These are phyloP conservation scores for Gallinago nigripennis DNA, from an alignment of 2,797 vertebrate species.

Conservation along the genomic window DNA sequence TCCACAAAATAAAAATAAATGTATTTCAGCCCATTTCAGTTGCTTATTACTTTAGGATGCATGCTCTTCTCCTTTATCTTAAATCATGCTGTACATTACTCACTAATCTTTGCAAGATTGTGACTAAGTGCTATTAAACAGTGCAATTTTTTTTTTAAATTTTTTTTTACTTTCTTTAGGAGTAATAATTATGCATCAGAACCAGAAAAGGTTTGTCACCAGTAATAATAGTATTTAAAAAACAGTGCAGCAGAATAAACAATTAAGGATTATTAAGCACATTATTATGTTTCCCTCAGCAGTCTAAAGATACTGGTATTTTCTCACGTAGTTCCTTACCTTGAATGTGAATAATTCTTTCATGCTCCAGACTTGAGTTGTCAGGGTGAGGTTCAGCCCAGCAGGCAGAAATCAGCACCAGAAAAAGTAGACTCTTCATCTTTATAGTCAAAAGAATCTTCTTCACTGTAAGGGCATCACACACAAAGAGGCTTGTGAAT, in stretches of 20 bases:
- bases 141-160: background rate
- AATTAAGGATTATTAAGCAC: background rate
- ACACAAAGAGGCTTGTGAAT: conserved; percentile 67
- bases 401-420: conserved; percentile 86
- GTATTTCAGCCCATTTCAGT: background rate
- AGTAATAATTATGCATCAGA: background rate
- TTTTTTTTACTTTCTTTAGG: background rate
- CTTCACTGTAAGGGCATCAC: conserved; percentile 75
- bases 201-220: conserved; percentile 20
- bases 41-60: conserved; percentile 9
- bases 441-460: conserved; percentile 77
- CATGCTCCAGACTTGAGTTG: conserved; percentile 81
- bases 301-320: background rate
- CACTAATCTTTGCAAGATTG: background rate
- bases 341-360: conserved; percentile 88
- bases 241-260: conserved; percentile 30
- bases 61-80: conserved; percentile 6
- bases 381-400: conserved; percentile 83
- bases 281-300: conserved; percentile 6
- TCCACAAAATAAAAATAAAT: background rate
- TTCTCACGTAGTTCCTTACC: conserved; percentile 81
- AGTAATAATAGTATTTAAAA: background rate
- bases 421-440: conserved; percentile 88
- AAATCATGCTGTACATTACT: background rate
- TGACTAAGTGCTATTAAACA: background rate